A percentile compares a stretch with the other conserved stretches of the same genome.
These are phyloP conservation scores for Aurelia aurita complex sp. Pacific DNA, from an alignment of 30 jellyfish, hydroid and myxozoan species.

Conservation along the genomic window DNA sequence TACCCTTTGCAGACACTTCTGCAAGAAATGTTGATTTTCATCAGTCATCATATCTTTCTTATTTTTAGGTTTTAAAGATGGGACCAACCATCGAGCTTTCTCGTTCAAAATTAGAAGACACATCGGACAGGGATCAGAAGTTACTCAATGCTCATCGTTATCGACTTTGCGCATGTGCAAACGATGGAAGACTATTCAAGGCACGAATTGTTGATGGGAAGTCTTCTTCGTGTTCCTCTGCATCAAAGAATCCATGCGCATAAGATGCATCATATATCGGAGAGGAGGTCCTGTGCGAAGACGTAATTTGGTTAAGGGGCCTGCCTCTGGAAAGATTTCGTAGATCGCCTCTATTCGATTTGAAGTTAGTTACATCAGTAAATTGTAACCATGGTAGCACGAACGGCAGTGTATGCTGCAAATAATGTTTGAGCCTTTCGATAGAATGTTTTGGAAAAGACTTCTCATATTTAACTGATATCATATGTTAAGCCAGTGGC, in stretches of 20 bases:
- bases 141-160: slow-evolving; percentile 53
- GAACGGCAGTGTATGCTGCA: too few relatives aligned
- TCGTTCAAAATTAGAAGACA: slow-evolving; percentile 39
- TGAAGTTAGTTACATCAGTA: too few relatives aligned
- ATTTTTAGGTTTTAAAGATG: slow-evolving; percentile 18
- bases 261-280: not conserved
- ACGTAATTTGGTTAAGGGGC: too few relatives aligned
- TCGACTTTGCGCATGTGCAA: slow-evolving; percentile 78
- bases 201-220: slow-evolving; percentile 42
- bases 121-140: slow-evolving; percentile 27
- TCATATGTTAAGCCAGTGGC: too few relatives aligned
- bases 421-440: too few relatives aligned
- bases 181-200: slow-evolving; percentile 67
- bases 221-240: slow-evolving; percentile 53
- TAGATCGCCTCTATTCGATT: too few relatives aligned
- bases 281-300: too few relatives aligned
- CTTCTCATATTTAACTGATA: too few relatives aligned
- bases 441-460: too few relatives aligned
- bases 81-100: slow-evolving; percentile 35
- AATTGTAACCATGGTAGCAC: too few relatives aligned
- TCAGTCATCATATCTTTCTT: not conserved
- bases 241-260: slow-evolving; percentile 69
- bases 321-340: too few relatives aligned
- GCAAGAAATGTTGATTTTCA: not conserved
- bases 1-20: too few relatives aligned